Percentiles rank a stretch among this genome's conserved stretches.
Evolutionary conservation across 2,888 invertebrate species (phyloP).

Genomic region (Ophioninae sp.): DNA sequence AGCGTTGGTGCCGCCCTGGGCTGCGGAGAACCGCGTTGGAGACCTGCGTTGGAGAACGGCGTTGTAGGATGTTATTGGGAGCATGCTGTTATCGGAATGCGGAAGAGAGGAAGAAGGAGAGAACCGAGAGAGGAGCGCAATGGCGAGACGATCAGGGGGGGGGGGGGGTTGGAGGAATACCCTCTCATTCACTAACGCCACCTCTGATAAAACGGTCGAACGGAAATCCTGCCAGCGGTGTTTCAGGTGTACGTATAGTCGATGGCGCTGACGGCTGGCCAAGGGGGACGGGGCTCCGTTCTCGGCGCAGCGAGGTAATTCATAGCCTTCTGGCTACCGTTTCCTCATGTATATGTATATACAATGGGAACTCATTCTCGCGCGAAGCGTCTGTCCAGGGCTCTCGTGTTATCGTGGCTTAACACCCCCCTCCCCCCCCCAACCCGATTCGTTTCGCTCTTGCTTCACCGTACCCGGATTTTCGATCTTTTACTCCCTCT

Average conservation of each 20-base stretch:
- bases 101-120: slow-evolving; percentile 10
- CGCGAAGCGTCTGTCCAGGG: slow-evolving; percentile 58
- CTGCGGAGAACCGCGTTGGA: slow-evolving; percentile 39
- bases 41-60: not conserved
- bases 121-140: slow-evolving; percentile 13
- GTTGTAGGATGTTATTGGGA: slow-evolving; percentile 65
- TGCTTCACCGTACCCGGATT: slow-evolving; percentile 29
- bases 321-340: slow-evolving; percentile 67
- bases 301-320: slow-evolving; percentile 67
- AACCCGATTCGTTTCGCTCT: slow-evolving; percentile 47
- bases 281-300: slow-evolving; percentile 6
- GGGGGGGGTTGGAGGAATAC: slow-evolving; percentile 6
- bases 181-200: slow-evolving; percentile 59
- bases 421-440: too few species aligned
- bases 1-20: slow-evolving; percentile 6
- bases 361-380: slow-evolving; percentile 30
- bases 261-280: slow-evolving; percentile 30
- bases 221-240: slow-evolving; percentile 68
- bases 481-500: slow-evolving; percentile 23
- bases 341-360: slow-evolving; percentile 25
- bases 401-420: slow-evolving; percentile 65
- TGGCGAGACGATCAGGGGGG: slow-evolving; percentile 9
- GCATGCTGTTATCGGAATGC: slow-evolving; percentile 66
- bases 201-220: slow-evolving; percentile 69
- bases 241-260: slow-evolving; percentile 43